Evolutionary conservation across 2,113 vertebrate species (phyloP).

Genomic region (Chaetura pelagica): DNA sequence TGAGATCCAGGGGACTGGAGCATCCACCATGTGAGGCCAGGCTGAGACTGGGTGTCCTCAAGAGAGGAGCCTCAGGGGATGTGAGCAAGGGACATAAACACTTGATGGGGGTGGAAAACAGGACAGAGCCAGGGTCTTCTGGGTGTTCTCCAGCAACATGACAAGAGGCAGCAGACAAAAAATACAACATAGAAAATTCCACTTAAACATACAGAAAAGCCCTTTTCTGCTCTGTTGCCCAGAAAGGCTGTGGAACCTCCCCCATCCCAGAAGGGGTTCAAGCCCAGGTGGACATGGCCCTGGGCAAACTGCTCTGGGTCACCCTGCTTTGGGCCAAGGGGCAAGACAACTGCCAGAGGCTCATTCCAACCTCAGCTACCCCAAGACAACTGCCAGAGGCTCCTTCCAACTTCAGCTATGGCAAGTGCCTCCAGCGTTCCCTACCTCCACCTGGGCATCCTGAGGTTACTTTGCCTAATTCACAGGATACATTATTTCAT

Average conservation of each 20-base stretch:
- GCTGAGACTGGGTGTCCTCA: accelerated
- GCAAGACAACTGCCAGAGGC: background rate
- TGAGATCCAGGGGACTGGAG: background rate
- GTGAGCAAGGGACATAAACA: background rate
- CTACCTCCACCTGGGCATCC: accelerated
- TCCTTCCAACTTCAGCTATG: background rate
- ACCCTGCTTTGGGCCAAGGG: background rate
- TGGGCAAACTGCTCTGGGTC: background rate
- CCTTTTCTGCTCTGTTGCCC: background rate
- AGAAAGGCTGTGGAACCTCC: background rate
- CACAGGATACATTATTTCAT: background rate
- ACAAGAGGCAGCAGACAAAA: background rate
- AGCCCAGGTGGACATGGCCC: background rate
- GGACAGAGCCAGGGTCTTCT: background rate
- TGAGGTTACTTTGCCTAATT: background rate
- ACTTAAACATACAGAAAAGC: background rate
- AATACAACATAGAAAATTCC: background rate
- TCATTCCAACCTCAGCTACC: background rate
- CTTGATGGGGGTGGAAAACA: accelerated
- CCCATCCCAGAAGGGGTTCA: background rate
- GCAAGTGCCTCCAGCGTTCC: background rate
- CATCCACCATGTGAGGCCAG: accelerated
- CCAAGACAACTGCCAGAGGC: background rate
- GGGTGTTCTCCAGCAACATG: accelerated
- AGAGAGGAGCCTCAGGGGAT: background rate